phyloP scores from a whole-genome alignment of 1,140 invertebrate species.

The Eurytemora carolleeae region DNA sequence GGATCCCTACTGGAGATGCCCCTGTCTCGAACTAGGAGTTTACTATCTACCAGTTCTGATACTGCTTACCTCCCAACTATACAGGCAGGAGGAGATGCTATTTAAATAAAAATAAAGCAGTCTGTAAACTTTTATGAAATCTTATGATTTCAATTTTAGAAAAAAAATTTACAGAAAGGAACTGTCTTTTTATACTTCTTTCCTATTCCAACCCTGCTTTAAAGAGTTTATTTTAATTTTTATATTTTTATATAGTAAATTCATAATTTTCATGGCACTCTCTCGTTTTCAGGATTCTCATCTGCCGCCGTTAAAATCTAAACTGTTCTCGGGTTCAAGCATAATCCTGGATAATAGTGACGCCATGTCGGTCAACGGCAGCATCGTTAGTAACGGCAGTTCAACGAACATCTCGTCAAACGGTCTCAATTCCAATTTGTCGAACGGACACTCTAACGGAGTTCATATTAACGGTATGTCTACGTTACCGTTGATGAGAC shows the following conservation, averaged over 20 bases:
- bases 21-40: too few species aligned
- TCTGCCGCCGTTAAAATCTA: not conserved
- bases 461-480: not conserved
- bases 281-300: not conserved
- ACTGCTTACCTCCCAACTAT: not conserved
- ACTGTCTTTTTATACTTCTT: too few species aligned
- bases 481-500: not conserved
- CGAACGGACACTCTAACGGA: not conserved
- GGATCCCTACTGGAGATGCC: too few species aligned
- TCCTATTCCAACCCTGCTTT: too few species aligned
- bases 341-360: not conserved
- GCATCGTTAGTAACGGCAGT: not conserved
- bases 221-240: not conserved
- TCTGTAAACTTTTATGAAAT: too few species aligned
- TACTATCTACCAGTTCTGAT: not conserved
- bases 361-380: not conserved
- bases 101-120: too few species aligned
- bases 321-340: not conserved
- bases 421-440: not conserved
- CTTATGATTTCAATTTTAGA: not conserved
- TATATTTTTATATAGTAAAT: not conserved
- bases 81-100: not conserved
- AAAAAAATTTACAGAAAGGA: not conserved
- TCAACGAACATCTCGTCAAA: not conserved
- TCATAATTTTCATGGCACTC: not conserved